Percentiles rank a stretch among this genome's conserved stretches.
phyloP scores from a whole-genome alignment of 2,888 invertebrate genomes.

The Tinea trinotella region DNA sequence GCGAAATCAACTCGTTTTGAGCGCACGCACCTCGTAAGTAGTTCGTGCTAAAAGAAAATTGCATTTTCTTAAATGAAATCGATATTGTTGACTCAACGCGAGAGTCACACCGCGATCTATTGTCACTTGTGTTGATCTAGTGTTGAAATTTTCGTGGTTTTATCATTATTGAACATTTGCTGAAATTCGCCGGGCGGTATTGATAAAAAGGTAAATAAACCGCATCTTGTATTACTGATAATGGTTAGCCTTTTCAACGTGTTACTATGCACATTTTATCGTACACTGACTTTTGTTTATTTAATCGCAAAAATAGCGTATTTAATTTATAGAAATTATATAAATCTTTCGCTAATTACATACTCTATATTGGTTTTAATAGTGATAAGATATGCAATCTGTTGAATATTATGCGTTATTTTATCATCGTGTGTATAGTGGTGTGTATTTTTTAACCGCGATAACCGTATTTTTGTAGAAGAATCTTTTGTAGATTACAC shows the following conservation, averaged over 20 bases:
- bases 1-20: not conserved
- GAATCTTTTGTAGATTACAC: not conserved
- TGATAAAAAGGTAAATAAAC: constrained; percentile 15
- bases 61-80: constrained; percentile 3
- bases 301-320: not conserved
- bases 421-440: not conserved
- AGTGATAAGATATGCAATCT: constrained; percentile 2
- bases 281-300: not conserved
- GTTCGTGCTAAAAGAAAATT: not conserved
- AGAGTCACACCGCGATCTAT: not conserved
- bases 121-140: not conserved
- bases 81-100: not conserved
- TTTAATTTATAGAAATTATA: not conserved
- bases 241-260: not conserved
- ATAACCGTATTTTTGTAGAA: not conserved
- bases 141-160: not conserved
- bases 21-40: not conserved
- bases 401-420: not conserved
- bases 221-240: not conserved
- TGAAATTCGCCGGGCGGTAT: constrained; percentile 9
- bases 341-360: not conserved
- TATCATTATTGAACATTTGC: not conserved
- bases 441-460: not conserved
- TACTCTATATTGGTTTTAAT: constrained; percentile 2
- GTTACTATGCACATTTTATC: constrained; percentile 1